These are phyloP conservation scores for Anser cygnoides DNA, from an alignment of 2,113 vertebrate genomes.

Conservation along the genomic window DNA sequence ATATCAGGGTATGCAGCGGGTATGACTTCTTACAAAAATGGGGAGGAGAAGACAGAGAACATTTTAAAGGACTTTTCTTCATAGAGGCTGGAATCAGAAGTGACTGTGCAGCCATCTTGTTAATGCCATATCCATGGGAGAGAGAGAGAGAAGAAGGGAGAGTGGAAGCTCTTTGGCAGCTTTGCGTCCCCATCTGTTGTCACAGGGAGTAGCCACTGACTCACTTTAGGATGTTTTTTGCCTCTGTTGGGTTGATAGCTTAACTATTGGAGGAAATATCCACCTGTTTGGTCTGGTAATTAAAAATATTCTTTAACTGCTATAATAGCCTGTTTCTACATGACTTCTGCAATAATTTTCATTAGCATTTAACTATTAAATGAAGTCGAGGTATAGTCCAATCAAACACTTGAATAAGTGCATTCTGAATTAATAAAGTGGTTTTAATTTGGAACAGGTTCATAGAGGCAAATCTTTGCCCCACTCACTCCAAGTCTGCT, in stretches of 20 bases:
- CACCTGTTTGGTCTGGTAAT: neutral
- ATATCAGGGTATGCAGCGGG: neutral
- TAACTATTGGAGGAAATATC: neutral
- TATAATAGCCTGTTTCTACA: neutral
- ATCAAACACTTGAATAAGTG: neutral
- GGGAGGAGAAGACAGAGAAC: neutral
- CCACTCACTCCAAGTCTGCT: accelerated
- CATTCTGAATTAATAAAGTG: neutral
- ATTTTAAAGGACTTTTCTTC: neutral
- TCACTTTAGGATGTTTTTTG: neutral
- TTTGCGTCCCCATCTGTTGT: neutral
- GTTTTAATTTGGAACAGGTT: neutral
- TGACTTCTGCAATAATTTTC: neutral
- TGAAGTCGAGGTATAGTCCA: neutral
- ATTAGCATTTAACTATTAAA: neutral
- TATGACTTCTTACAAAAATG: neutral
- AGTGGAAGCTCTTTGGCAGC: neutral
- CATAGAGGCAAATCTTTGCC: neutral
- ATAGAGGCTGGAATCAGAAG: neutral
- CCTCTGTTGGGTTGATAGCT: neutral
- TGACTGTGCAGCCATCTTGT: neutral
- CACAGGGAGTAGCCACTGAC: neutral
- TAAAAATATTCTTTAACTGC: neutral
- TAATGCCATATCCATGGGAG: neutral
- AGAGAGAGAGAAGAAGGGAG: neutral